Conservation (phyloP, 2,888 invertebrate species). For the Sesia bembeciformis region DNA sequence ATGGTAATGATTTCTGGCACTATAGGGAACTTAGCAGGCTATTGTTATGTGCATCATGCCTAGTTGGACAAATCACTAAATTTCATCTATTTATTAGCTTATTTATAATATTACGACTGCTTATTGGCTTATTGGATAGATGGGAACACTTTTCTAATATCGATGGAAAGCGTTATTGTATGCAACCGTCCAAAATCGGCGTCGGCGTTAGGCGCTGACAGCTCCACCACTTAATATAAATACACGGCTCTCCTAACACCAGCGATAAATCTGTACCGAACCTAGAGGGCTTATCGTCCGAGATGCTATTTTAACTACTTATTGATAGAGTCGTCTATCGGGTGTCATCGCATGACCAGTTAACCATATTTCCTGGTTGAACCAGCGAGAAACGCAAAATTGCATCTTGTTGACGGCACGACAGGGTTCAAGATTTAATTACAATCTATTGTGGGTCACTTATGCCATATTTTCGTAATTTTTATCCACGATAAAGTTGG, state of each 20-base stretch:
- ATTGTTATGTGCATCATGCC: too few relatives aligned
- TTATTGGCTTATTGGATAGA: neutral
- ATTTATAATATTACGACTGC: too few relatives aligned
- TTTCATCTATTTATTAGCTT: too few relatives aligned
- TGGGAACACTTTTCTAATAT: neutral
- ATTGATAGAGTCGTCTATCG: slow-evolving; percentile 52
- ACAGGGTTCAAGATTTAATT: slow-evolving; percentile 27
- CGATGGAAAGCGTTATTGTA: slow-evolving; percentile 34
- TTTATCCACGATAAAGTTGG: too few relatives aligned
- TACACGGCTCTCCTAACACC: slow-evolving; percentile 59
- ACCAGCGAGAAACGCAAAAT: slow-evolving; percentile 13
- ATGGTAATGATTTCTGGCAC: too few relatives aligned
- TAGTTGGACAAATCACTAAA: too few relatives aligned
- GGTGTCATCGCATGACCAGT: slow-evolving; percentile 24
- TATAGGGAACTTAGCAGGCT: too few relatives aligned
- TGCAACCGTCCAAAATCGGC: slow-evolving; percentile 53
- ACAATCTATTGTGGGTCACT: neutral
- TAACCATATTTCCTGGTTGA: slow-evolving; percentile 22
- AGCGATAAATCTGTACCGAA: slow-evolving; percentile 58
- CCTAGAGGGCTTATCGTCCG: slow-evolving; percentile 33
- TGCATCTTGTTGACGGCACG: slow-evolving; percentile 16
- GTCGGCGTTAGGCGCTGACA: slow-evolving; percentile 68
- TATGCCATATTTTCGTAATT: neutral
- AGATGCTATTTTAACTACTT: slow-evolving; percentile 47
- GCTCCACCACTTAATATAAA: slow-evolving; percentile 72